Conservation (phyloP, 2,888 invertebrate species). For the Parasteatoda lunata region DNA sequence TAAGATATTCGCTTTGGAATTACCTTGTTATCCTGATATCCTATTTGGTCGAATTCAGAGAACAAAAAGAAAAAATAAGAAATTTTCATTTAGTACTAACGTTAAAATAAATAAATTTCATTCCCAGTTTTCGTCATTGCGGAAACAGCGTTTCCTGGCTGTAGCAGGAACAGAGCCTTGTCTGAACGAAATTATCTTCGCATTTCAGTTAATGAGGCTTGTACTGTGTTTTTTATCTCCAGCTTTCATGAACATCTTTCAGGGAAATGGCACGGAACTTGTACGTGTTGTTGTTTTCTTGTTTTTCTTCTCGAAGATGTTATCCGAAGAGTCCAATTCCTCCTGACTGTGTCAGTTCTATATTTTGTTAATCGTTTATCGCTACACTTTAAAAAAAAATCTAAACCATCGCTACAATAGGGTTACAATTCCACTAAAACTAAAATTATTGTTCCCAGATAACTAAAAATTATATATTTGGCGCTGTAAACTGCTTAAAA, state of each 20-base stretch:
- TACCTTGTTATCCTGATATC: too few species aligned
- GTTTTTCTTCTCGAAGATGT: not conserved
- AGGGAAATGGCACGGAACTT: slow-evolving; percentile 34
- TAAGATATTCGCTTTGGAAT: too few species aligned
- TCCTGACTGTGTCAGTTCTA: too few species aligned
- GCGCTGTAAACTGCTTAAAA: too few species aligned
- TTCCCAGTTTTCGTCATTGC: not conserved
- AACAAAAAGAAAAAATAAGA: not conserved
- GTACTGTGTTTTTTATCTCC: slow-evolving; percentile 17
- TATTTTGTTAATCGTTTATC: too few species aligned
- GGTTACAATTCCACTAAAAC: too few species aligned
- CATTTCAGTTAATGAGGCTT: slow-evolving; percentile 35
- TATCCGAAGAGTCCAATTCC: not conserved
- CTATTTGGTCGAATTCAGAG: not conserved
- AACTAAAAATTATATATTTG: too few species aligned
- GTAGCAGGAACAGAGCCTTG: not conserved
- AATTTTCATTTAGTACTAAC: not conserved
- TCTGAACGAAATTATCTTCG: slow-evolving; percentile 4
- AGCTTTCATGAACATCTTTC: slow-evolving; percentile 12
- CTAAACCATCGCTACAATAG: too few species aligned
- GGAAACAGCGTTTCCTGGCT: not conserved
- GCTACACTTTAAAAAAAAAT: too few species aligned
- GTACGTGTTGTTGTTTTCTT: not conserved
- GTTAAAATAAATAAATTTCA: not conserved
- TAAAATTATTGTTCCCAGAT: too few species aligned